Base-by-base conservation (phyloP, 2,113 vertebrate species). In the Elanus axillaris region DNA sequence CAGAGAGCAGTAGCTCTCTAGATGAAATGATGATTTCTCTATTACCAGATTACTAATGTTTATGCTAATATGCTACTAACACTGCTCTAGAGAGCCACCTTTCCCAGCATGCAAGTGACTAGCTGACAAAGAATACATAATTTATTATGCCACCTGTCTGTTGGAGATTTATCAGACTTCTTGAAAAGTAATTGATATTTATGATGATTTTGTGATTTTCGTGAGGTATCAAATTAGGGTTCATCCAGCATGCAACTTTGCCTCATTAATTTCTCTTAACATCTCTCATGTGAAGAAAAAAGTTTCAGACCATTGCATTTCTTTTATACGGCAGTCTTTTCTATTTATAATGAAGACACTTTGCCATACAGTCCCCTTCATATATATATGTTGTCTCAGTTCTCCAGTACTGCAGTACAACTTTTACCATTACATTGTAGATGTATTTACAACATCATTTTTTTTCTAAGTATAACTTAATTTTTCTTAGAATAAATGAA, bases 11-110 rank as follows among this genome's bases (percentile, higher is more conserved):
- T 36, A 87, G 63, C 89, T 94, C 80, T 96, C 78, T 86, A 77
- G 95, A 86, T 94, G 77, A 95, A 94, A 94, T 81, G 9, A 69
- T 94, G 88, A 91, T 95, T 97, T 97, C 90, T 98, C 50, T 94
- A 87, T 88, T 97, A 86, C 50, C 71, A 84, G 78, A 96, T 94
- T 95, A 91, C 76, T 94, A 45, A 82, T 86, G 67, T 94, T 97
- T 97, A 96, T 97, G 86, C 94, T 96, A 92, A 96, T 97, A 48
- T 67, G 89, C 85, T 96, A 38, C 88, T 95, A 94, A 91, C 48
- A 43, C 86, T 94, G 64, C 96, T 95, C 58, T 60, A 58, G 94
- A 97, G 90, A 91, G 90, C 85, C 68, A 56, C 90, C 90, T 96
- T 97, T 96, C 96, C 94, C 89, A 93, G 94, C 96, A 97, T 95